These are phyloP conservation scores for Oriolus oriolus DNA, from an alignment of 2,113 vertebrate species.

Conservation along the genomic window DNA sequence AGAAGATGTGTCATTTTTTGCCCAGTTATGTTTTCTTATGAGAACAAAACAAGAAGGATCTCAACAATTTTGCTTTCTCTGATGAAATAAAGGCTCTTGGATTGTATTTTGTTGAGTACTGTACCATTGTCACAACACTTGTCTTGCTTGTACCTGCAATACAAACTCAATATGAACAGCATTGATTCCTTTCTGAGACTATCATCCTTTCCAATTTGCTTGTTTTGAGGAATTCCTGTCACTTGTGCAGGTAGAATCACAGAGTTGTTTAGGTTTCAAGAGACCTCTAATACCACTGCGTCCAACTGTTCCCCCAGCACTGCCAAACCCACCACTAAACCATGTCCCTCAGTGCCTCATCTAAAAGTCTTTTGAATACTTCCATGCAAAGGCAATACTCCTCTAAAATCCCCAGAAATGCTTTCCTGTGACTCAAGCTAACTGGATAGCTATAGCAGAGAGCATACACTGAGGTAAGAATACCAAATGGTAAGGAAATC, in stretches of 20 bases:
- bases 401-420: background rate
- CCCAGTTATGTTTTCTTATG: background rate
- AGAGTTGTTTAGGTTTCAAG: background rate
- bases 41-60: background rate
- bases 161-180: background rate
- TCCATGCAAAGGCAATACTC: background rate
- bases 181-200: background rate
- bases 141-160: background rate
- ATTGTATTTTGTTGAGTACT: background rate
- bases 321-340: background rate
- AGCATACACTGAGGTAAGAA: background rate
- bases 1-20: background rate
- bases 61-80: background rate
- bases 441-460: background rate
- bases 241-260: background rate
- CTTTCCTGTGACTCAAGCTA: background rate
- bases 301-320: background rate
- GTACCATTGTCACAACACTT: background rate
- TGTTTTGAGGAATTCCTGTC: background rate
- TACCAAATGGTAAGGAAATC: background rate
- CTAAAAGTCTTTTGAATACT: background rate
- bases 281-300: background rate
- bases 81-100: background rate
- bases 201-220: background rate
- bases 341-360: background rate